Evolutionary conservation across 2,113 vertebrate species (phyloP).

Genomic region (Xiphias gladius): DNA sequence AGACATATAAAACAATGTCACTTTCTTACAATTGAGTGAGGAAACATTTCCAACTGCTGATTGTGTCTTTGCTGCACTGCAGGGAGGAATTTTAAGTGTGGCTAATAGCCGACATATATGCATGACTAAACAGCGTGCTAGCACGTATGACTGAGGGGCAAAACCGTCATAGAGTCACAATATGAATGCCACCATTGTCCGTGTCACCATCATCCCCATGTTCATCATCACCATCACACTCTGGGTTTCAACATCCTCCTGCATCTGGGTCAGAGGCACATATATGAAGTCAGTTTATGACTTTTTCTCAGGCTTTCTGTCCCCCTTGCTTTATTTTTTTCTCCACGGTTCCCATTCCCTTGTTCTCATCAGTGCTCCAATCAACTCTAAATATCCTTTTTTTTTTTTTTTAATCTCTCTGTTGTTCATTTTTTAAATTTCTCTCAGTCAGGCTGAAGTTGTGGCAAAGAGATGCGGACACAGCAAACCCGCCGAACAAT

Average conservation of each 20-base stretch:
- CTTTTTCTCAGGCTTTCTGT: not conserved
- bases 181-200: slow-evolving; percentile 79
- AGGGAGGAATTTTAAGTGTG: slow-evolving; percentile 43
- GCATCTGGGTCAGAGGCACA: slow-evolving; percentile 53
- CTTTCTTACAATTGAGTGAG: not conserved
- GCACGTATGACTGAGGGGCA: slow-evolving; percentile 67
- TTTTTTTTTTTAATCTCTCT: not conserved
- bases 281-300: not conserved
- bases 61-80: not conserved
- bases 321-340: not conserved
- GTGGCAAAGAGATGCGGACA: slow-evolving; percentile 79
- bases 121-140: slow-evolving; percentile 72
- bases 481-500: slow-evolving; percentile 83
- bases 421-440: slow-evolving; percentile 36
- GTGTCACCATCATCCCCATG: slow-evolving; percentile 63
- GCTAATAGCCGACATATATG: slow-evolving; percentile 53
- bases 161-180: slow-evolving; percentile 61
- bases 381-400: slow-evolving; percentile 17
- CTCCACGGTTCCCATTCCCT: not conserved
- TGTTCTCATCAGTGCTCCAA: not conserved
- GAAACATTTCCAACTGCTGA: slow-evolving; percentile 24
- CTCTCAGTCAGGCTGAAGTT: slow-evolving; percentile 73
- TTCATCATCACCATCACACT: slow-evolving; percentile 69
- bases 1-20: not conserved
- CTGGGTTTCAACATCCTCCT: slow-evolving; percentile 52